phyloP scores from a whole-genome alignment of 2,888 invertebrate species.

The Caradrina clavipalpis region DNA sequence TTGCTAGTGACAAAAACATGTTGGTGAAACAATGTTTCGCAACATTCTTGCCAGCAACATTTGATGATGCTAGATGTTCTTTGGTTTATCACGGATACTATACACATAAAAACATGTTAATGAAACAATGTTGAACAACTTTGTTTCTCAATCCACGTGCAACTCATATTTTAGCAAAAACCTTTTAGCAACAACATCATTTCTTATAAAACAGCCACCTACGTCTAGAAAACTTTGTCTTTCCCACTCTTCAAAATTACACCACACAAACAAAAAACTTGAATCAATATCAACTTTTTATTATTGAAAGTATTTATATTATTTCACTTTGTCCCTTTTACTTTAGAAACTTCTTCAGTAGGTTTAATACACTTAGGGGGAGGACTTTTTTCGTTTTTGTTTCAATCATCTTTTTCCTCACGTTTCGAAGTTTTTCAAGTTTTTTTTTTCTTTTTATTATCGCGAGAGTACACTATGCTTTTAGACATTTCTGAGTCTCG shows the following conservation, averaged over 20 bases:
- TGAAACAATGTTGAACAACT: too few species aligned
- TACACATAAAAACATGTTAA: too few species aligned
- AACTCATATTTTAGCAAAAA: constrained; percentile 11
- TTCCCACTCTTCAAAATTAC: constrained; percentile 43
- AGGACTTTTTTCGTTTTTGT: constrained; percentile 81
- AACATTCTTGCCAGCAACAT: too few species aligned
- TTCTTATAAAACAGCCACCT: neutral
- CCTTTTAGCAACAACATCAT: constrained; percentile 5
- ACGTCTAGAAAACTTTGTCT: constrained; percentile 21
- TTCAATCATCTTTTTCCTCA: constrained; percentile 86
- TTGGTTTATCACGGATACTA: too few species aligned
- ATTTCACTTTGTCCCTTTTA: constrained; percentile 87
- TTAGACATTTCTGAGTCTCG: constrained; percentile 67
- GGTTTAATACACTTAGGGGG: constrained; percentile 89
- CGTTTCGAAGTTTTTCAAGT: constrained; percentile 74
- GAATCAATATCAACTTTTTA: constrained; percentile 86
- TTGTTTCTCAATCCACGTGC: neutral
- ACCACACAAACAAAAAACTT: constrained; percentile 66
- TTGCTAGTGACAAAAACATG: too few species aligned
- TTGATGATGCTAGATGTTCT: too few species aligned
- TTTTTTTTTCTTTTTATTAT: constrained; percentile 69
- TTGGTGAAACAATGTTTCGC: neutral
- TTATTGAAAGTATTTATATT: constrained; percentile 90
- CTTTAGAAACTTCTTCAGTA: constrained; percentile 80
- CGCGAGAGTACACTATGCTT: constrained; percentile 72